Evolutionary conservation across 2,888 invertebrate genomes (phyloP).

Genomic region (Pocota personata): DNA sequence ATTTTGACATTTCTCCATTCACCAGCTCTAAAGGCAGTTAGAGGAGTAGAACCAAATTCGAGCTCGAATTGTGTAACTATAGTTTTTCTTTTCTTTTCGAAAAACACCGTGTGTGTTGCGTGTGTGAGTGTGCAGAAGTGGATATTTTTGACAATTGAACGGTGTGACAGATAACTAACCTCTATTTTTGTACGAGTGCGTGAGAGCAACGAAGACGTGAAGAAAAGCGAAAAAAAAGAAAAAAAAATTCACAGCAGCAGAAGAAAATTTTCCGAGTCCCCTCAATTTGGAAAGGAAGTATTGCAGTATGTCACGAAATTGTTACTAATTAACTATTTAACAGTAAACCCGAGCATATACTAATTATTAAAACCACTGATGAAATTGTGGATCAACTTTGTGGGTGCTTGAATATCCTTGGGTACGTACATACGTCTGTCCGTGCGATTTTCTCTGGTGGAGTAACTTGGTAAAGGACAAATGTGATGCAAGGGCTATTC

Average conservation of each 20-base stretch:
- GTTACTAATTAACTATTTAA: background rate
- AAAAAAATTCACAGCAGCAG: conserved; percentile 15
- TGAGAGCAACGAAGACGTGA: conserved; percentile 70
- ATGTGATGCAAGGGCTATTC: conserved; percentile 41
- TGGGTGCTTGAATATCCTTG: conserved; percentile 11
- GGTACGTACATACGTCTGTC: conserved; percentile 8
- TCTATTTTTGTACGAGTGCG: conserved; percentile 70
- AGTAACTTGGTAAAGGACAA: conserved; percentile 4
- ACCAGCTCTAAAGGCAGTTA: background rate
- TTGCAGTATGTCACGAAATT: conserved; percentile 41
- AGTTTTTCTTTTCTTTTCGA: conserved; percentile 42
- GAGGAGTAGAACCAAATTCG: conserved; percentile 12
- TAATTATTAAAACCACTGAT: background rate
- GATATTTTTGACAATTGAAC: conserved; percentile 67
- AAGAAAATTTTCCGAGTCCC: conserved; percentile 12
- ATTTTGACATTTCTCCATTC: background rate
- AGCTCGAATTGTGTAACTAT: conserved; percentile 42
- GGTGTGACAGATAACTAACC: conserved; percentile 72
- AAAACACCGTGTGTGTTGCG: conserved; percentile 74
- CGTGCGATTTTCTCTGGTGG: background rate
- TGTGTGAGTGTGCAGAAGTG: conserved; percentile 74
- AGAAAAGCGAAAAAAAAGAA: conserved; percentile 24
- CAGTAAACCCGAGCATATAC: background rate
- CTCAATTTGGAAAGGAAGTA: conserved; percentile 27
- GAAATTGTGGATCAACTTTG: background rate